Evolutionary conservation across 2,113 vertebrate genomes (phyloP).

Genomic region (Bostrychus sinensis): DNA sequence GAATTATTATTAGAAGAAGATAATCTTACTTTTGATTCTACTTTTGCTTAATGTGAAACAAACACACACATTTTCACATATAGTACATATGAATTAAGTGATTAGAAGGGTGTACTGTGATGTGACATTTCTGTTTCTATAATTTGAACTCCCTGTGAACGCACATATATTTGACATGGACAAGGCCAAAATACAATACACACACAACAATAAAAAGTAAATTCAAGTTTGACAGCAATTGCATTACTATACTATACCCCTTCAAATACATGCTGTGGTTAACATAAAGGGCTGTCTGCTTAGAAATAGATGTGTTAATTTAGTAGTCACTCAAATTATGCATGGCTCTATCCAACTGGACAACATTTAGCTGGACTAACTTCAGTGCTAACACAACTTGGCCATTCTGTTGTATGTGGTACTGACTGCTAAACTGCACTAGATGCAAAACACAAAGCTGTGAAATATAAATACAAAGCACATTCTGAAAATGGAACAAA

Average conservation of each 20-base stretch:
- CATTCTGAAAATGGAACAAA: conserved; percentile 1
- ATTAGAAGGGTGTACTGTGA: no score
- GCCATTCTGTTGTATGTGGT: conserved; percentile 4
- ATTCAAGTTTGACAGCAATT: background rate
- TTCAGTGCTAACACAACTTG: conserved; percentile 12
- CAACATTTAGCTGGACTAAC: background rate
- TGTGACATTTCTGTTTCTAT: no score
- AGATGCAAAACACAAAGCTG: conserved; percentile 8
- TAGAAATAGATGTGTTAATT: conserved; percentile 1
- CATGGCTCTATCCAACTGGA: conserved; percentile 1
- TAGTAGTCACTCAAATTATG: background rate
- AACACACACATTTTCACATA: no score
- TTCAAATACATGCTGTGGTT: background rate
- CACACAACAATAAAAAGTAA: no score
- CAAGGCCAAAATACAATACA: no score
- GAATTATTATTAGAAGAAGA: no score
- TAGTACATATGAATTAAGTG: no score
- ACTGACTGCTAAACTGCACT: background rate
- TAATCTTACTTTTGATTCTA: no score
- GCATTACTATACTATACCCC: background rate
- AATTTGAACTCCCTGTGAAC: no score
- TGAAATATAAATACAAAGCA: background rate
- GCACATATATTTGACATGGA: no score
- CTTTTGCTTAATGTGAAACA: no score
- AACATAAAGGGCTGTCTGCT: background rate